These are phyloP conservation scores for Sebastes ruberrimus DNA, from an alignment of 2,797 vertebrate species.

Conservation along the genomic window DNA sequence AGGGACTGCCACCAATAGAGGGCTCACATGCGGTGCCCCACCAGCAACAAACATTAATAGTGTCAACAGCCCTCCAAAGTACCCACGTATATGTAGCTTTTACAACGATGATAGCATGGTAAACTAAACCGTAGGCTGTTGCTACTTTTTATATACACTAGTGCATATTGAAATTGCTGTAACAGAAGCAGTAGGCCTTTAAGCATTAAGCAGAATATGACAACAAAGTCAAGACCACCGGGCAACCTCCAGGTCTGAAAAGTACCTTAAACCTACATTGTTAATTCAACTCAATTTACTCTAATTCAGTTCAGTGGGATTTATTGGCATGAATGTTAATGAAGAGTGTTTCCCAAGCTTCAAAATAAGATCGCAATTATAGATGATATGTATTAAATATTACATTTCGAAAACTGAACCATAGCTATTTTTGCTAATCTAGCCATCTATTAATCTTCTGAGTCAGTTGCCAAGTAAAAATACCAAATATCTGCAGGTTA, in stretches of 20 bases:
- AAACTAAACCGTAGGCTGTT: not conserved
- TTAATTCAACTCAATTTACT: conserved; percentile 11
- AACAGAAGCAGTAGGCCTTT: not conserved
- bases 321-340: conserved; percentile 16
- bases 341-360: not conserved
- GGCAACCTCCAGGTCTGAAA: too few species aligned
- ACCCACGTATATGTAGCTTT: not conserved
- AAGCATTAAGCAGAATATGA: not conserved
- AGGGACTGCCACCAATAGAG: not conserved
- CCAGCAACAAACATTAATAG: not conserved
- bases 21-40: not conserved
- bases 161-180: not conserved
- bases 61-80: not conserved
- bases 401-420: not conserved
- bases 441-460: not conserved
- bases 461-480: not conserved
- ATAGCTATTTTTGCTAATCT: not conserved
- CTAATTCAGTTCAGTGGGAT: conserved; percentile 10
- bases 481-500: not conserved
- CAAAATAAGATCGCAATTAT: conserved; percentile 3
- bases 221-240: not conserved
- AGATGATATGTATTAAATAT: not conserved
- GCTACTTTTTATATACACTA: not conserved
- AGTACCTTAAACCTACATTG: too few species aligned
- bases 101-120: not conserved